These are phyloP conservation scores for Aegithalos caudatus DNA, from an alignment of 2,113 vertebrate genomes.

Conservation along the genomic window DNA sequence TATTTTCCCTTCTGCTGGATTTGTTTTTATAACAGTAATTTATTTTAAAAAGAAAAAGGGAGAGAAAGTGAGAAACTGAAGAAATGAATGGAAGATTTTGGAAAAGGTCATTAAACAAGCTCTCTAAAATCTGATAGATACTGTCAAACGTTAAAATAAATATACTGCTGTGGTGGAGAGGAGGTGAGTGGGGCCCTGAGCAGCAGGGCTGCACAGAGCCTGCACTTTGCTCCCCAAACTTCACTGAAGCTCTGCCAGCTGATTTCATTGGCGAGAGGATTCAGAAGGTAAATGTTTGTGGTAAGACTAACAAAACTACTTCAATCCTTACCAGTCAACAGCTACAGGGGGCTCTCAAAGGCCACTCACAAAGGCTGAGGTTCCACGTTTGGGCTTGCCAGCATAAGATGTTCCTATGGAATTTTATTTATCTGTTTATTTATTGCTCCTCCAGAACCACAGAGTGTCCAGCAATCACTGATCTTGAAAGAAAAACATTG, in stretches of 20 bases:
- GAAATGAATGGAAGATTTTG: slow-evolving; percentile 63
- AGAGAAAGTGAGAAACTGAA: slow-evolving; percentile 68
- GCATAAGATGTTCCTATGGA: background rate
- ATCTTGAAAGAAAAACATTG: background rate
- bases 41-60: slow-evolving; percentile 78
- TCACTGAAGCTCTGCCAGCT: slow-evolving; percentile 3
- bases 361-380: background rate
- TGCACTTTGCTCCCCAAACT: background rate
- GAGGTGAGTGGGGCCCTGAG: background rate
- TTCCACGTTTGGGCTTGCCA: background rate
- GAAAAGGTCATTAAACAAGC: slow-evolving; percentile 54
- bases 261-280: slow-evolving; percentile 11
- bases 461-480: background rate
- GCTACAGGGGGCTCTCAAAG: slow-evolving; percentile 25
- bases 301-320: slow-evolving; percentile 9
- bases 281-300: slow-evolving; percentile 24
- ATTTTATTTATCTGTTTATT: background rate
- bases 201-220: background rate
- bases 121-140: slow-evolving; percentile 60
- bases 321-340: background rate
- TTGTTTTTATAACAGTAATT: slow-evolving; percentile 86
- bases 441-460: background rate
- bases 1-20: slow-evolving; percentile 80
- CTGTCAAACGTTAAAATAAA: slow-evolving; percentile 43
- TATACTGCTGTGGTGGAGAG: background rate